These are phyloP conservation scores for Litocranius walleri DNA, from an alignment of 2,113 vertebrate species.

Conservation along the genomic window DNA sequence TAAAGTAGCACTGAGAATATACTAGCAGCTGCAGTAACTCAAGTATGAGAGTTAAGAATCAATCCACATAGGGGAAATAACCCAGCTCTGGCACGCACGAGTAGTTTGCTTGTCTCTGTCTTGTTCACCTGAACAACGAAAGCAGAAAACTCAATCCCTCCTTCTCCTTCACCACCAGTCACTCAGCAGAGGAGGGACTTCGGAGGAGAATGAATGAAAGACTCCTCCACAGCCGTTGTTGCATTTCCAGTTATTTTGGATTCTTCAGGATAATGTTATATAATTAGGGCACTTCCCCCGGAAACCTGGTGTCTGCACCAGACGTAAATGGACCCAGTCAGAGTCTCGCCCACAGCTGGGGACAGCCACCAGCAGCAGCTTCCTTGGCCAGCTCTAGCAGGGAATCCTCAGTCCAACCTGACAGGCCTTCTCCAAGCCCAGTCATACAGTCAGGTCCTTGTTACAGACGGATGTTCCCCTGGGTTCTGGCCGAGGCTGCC, in stretches of 20 bases:
- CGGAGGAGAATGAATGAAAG: not conserved
- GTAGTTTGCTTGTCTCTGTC: not conserved
- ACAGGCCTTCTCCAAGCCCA: not conserved
- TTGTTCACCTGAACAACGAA: not conserved
- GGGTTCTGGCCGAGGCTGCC: not conserved
- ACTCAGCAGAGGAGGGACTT: not conserved
- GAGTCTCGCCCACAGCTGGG: not conserved
- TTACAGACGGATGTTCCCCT: not conserved
- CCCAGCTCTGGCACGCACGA: fast-evolving
- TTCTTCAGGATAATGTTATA: not conserved
- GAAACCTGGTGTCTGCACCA: not conserved
- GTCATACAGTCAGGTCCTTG: not conserved
- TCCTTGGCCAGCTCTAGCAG: not conserved
- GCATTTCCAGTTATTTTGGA: not conserved
- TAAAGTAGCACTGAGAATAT: not conserved
- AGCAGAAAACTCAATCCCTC: not conserved
- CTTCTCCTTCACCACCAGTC: not conserved
- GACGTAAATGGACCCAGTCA: too few relatives aligned
- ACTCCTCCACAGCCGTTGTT: not conserved
- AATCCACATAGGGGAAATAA: fast-evolving
- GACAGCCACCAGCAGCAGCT: not conserved
- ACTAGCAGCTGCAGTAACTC: not conserved
- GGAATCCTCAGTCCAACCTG: not conserved
- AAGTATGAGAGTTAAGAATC: not conserved
- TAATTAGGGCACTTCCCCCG: not conserved